A percentile compares a stretch with the other conserved stretches of the same genome.
phyloP scores from a whole-genome alignment of 1,140 invertebrate genomes.

The Scaptomyza montana region DNA sequence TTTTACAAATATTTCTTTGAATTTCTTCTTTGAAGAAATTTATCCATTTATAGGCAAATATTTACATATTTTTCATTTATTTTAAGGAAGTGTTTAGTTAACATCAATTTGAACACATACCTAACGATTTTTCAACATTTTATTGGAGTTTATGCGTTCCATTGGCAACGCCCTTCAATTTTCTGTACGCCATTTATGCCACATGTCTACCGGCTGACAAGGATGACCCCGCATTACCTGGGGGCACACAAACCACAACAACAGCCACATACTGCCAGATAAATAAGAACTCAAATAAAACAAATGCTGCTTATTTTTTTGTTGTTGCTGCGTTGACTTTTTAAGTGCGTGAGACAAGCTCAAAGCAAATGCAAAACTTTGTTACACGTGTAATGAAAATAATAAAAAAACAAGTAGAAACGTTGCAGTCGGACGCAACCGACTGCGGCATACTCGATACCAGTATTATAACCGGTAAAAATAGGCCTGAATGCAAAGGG shows the following conservation, averaged over 20 bases:
- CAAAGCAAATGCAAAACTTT: constrained; percentile 80
- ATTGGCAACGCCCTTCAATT: constrained; percentile 52
- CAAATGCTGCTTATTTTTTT: constrained; percentile 32
- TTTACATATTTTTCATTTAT: constrained; percentile 4
- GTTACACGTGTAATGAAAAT: constrained; percentile 81
- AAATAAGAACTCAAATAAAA: constrained; percentile 72
- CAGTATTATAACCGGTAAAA: no score
- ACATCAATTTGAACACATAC: constrained; percentile 27
- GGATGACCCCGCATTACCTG: constrained; percentile 56
- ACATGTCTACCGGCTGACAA: constrained; percentile 75
- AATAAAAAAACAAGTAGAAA: no score
- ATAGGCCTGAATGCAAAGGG: no score
- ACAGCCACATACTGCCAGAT: constrained; percentile 46
- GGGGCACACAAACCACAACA: constrained; percentile 12
- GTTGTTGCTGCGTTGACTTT: constrained; percentile 38
- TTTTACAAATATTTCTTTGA: neutral
- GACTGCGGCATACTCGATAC: no score
- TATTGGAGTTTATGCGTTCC: constrained; percentile 6
- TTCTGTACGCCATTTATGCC: constrained; percentile 72
- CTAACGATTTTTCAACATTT: constrained; percentile 37
- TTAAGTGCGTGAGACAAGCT: constrained; percentile 68
- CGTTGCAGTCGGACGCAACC: no score
- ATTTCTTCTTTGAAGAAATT: neutral
- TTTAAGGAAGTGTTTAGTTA: neutral
- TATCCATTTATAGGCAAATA: neutral